Evolutionary conservation across 2,888 invertebrate species (phyloP).

Genomic region (Watsonalla cultraria): DNA sequence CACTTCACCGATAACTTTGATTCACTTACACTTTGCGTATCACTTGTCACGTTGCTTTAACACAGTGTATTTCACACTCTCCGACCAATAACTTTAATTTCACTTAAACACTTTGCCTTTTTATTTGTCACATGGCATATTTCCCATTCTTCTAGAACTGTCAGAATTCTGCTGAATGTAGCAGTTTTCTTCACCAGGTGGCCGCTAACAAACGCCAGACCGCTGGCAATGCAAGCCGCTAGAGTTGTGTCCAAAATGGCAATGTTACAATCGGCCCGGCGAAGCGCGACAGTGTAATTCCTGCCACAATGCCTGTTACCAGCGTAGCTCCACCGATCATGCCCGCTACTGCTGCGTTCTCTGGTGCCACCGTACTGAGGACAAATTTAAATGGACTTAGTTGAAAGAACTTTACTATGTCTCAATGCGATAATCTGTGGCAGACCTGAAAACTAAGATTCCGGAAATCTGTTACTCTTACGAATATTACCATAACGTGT

Average conservation of each 20-base stretch:
- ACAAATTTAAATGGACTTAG: not conserved
- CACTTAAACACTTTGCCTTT: no score
- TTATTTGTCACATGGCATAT: no score
- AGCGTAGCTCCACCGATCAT: conserved; percentile 98
- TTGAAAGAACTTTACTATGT: not conserved
- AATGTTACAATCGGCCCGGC: conserved; percentile 80
- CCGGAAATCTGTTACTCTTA: no score
- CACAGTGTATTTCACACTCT: no score
- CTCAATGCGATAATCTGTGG: not conserved
- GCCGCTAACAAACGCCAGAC: conserved; percentile 34
- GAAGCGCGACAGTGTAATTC: conserved; percentile 86
- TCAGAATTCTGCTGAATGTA: no score
- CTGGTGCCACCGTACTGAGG: conserved; percentile 86
- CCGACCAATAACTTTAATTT: no score
- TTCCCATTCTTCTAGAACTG: no score
- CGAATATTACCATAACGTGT: no score
- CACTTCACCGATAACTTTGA: not conserved
- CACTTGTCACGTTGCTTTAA: not conserved
- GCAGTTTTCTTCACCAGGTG: not conserved
- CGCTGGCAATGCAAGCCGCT: conserved; percentile 41
- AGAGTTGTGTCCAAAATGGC: conserved; percentile 38
- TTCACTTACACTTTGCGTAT: not conserved
- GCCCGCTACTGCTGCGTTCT: conserved; percentile 91
- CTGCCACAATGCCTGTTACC: conserved; percentile 91
- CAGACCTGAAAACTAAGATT: not conserved